Conservation (phyloP, 2,797 vertebrate genomes). For the Coluber constrictor region DNA sequence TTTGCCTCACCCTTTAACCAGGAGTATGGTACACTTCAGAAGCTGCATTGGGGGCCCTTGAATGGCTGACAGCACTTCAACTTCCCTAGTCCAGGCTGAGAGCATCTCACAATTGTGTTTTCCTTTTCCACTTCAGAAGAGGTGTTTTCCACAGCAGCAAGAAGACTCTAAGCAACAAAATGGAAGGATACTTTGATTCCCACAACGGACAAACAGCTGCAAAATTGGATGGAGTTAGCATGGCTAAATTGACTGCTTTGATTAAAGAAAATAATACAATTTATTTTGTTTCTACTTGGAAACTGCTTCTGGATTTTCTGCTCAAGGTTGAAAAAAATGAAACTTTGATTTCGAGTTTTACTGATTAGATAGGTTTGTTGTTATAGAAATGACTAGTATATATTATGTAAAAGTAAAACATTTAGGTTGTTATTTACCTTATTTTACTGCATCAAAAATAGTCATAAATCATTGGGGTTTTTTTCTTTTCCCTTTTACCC, state of each 20-base stretch:
- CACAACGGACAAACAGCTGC: not conserved
- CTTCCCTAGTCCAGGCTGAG: not conserved
- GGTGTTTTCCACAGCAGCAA: not conserved
- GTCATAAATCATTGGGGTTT: not conserved
- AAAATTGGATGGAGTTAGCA: not conserved
- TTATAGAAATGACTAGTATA: not conserved
- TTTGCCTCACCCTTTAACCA: not conserved
- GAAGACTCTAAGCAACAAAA: not conserved
- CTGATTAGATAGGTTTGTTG: not conserved
- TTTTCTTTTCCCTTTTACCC: not conserved
- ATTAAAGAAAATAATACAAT: not conserved
- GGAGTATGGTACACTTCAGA: not conserved
- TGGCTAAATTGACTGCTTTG: not conserved
- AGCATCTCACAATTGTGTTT: not conserved
- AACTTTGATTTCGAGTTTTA: no score
- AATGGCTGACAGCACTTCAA: not conserved
- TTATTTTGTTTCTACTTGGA: not conserved
- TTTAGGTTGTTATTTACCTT: not conserved
- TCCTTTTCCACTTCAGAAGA: not conserved
- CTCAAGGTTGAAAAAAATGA: no score
- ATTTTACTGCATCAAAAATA: not conserved
- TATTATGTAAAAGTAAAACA: not conserved
- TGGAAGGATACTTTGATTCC: not conserved
- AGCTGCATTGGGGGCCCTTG: not conserved
- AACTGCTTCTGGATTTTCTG: not conserved